Evolutionary conservation across 1,140 invertebrate genomes (phyloP).

Genomic region (Drosophila dunni): DNA sequence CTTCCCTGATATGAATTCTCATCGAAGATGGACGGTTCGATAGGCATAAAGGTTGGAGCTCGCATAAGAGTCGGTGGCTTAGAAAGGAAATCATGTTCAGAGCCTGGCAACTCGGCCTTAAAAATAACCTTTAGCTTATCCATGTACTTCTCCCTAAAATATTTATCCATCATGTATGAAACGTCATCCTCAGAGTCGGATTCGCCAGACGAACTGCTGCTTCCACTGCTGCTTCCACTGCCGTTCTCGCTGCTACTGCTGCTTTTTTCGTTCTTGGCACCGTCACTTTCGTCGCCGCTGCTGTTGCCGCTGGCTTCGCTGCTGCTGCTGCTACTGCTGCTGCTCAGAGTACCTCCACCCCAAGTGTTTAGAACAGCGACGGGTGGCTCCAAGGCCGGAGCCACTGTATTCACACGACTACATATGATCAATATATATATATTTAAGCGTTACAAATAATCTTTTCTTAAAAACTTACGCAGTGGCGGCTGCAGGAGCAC

Average conservation of each 20-base stretch:
- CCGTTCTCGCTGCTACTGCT: background rate
- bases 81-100: background rate
- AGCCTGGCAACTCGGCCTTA: conserved; percentile 28
- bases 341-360: background rate
- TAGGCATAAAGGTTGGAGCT: conserved; percentile 44
- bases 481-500: too few relatives aligned
- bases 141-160: conserved; percentile 4
- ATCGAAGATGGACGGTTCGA: conserved; percentile 23
- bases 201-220: background rate
- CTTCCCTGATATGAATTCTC: background rate
- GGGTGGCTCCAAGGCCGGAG: too few relatives aligned
- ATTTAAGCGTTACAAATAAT: too few relatives aligned
- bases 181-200: background rate
- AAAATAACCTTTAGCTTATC: conserved; percentile 38
- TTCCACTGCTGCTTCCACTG: too few relatives aligned
- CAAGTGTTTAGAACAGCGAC: background rate
- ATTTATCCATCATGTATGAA: background rate
- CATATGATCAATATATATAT: too few relatives aligned
- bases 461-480: too few relatives aligned
- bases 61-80: conserved; percentile 21
- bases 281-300: background rate
- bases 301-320: background rate
- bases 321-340: background rate
- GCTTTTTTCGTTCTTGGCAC: background rate
- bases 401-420: too few relatives aligned